Base-by-base conservation (phyloP, 2,113 vertebrate genomes). In the Speoplatyrhinus poulsoni region DNA sequence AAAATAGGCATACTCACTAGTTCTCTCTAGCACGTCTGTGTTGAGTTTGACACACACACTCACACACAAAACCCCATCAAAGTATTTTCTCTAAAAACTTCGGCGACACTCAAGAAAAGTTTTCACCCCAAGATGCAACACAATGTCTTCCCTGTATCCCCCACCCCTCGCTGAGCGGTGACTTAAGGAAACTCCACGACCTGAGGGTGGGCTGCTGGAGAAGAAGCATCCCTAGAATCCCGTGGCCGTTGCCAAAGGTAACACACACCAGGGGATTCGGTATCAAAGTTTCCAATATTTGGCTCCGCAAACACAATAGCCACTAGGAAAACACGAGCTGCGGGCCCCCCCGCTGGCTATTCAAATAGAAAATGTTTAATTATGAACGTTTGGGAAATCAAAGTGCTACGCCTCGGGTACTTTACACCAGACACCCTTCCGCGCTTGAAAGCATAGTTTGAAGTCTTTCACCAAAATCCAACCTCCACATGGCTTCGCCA, bases 211-310 rank as follows among this genome's bases (percentile, higher is more conserved):
- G 82, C 85, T 91, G 90, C 77, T 77, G 76, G 77, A 90, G 92
- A 92, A 92, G 88, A 94, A 86, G 92, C 94, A 96, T 96, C 95
- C 93, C 91, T 92, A 96, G 92, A 95, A 95, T 95, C 92, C 92
- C 83, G 75, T 80, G 81, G 69, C 53, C 1, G 82, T 82, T 96
- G 97, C 96, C 96, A 98, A 99, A 93, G 93, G 94, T 95, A 98
- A 97, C 96, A 98, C 93, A 94, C 94, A 93, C 82, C 85, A 93
- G 92, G 94, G 87, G 93, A 94, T 96, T 96, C 90, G 75, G 94
- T 98, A 98, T 98, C 96, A 98, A 97, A 96, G 94, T 94, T 93
- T 93, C 92, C 91, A 93, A 88, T 96, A 95, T 95, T 95, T 96
- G 96, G 94, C 93, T 96, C 94, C 93, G 94, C 88, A 96, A 96